Evolutionary conservation across 2,113 vertebrate genomes (phyloP).

Genomic region (Pelobates fuscus): DNA sequence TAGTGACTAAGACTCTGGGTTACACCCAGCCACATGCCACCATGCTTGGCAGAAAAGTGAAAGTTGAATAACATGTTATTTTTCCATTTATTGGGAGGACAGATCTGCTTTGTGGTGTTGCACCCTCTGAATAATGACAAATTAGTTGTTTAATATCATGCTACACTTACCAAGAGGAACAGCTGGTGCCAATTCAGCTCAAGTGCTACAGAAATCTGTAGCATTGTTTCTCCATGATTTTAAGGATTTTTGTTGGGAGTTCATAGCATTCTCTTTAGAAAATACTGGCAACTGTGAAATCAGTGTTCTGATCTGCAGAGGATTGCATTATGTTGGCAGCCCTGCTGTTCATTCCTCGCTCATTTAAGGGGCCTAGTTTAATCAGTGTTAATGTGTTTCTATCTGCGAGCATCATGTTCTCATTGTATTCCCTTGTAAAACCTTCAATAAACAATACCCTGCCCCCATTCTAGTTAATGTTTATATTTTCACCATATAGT

Average conservation of each 20-base stretch:
- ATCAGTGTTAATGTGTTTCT: not conserved
- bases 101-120: too few relatives aligned
- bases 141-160: constrained; percentile 5
- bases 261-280: not conserved
- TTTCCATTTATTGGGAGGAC: constrained; percentile 3
- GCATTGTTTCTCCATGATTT: constrained; percentile 2
- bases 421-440: not conserved
- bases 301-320: constrained; percentile 7
- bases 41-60: constrained; percentile 2
- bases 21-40: constrained; percentile 39
- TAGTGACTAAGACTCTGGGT: constrained; percentile 10
- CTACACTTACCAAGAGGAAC: not conserved
- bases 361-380: not conserved
- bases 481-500: too few relatives aligned
- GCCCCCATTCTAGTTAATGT: too few relatives aligned
- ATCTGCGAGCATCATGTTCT: not conserved
- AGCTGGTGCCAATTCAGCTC: not conserved
- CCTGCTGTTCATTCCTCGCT: constrained; percentile 5
- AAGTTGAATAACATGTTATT: constrained; percentile 14
- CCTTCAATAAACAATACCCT: too few relatives aligned
- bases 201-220: not conserved
- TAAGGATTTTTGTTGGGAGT: not conserved
- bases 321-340: constrained; percentile 6
- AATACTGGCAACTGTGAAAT: not conserved
- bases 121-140: constrained; percentile 13